A percentile compares a stretch with the other conserved stretches of the same genome.
phyloP scores from a whole-genome alignment of 1,140 invertebrate genomes.

The Tachypleus tridentatus region DNA sequence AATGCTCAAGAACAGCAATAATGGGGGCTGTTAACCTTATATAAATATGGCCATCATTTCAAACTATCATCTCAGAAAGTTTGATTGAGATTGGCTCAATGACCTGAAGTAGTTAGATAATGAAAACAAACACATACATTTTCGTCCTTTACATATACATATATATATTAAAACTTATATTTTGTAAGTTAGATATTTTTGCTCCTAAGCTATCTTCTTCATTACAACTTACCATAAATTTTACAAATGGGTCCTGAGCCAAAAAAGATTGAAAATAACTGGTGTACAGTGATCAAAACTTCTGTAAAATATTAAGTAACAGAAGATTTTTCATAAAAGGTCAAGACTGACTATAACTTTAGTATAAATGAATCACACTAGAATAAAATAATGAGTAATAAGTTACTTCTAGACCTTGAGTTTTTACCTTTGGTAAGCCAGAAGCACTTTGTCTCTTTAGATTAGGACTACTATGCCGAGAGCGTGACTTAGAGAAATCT shows the following conservation, averaged over 20 bases:
- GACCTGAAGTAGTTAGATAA: too few relatives aligned
- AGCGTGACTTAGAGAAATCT: constrained; percentile 43
- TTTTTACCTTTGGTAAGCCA: constrained; percentile 17
- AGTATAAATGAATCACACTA: background rate
- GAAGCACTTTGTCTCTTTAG: constrained; percentile 15
- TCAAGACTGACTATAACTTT: background rate
- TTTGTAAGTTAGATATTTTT: too few relatives aligned
- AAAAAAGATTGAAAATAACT: background rate
- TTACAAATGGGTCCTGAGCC: background rate
- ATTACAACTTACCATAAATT: too few relatives aligned
- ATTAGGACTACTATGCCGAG: constrained; percentile 20
- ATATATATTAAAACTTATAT: too few relatives aligned
- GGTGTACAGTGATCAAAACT: background rate
- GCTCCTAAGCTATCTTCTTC: too few relatives aligned
- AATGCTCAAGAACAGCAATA: too few relatives aligned
- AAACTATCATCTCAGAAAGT: too few relatives aligned
- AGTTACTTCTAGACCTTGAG: background rate
- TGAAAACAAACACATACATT: too few relatives aligned
- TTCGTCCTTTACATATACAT: too few relatives aligned
- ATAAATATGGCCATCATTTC: too few relatives aligned
- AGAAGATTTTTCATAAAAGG: background rate
- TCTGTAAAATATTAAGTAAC: background rate
- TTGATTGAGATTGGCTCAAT: too few relatives aligned
- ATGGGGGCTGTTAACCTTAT: too few relatives aligned
- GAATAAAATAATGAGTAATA: background rate